phyloP scores from a whole-genome alignment of 1,140 invertebrate species.

The Lasioglossum baleicum region DNA sequence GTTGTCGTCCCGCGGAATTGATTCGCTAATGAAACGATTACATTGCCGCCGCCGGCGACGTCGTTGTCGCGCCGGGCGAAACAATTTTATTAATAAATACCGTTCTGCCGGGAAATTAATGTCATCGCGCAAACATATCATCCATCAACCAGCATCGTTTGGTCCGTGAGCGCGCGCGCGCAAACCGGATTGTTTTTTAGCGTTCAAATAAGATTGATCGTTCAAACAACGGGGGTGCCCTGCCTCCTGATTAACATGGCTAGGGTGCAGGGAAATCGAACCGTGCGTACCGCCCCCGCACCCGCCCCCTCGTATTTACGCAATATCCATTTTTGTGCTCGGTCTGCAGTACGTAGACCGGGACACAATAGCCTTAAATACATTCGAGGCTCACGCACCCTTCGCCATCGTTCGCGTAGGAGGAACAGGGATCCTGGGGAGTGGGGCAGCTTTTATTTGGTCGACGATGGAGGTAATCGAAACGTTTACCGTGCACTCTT shows the following conservation, averaged over 20 bases:
- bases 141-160: neutral
- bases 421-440: neutral
- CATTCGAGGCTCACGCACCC: conserved; percentile 30
- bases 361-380: conserved; percentile 39
- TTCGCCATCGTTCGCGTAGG: neutral
- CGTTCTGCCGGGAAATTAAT: neutral
- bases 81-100: neutral
- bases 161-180: neutral
- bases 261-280: conserved; percentile 17
- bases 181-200: neutral
- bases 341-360: conserved; percentile 15
- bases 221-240: conserved; percentile 5
- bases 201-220: conserved; percentile 23
- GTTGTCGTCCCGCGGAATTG: neutral
- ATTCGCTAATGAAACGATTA: conserved; percentile 15
- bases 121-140: neutral
- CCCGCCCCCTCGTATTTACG: conserved; percentile 37
- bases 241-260: conserved; percentile 49
- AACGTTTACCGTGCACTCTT: conserved; percentile 54
- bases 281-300: conserved; percentile 1
- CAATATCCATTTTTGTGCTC: conserved; percentile 36
- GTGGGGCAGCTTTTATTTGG: conserved; percentile 30
- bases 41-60: neutral
- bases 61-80: neutral
- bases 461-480: conserved; percentile 46